Evolutionary conservation across 2,797 vertebrate genomes (phyloP).

Genomic region (Rhinoraja longicauda): DNA sequence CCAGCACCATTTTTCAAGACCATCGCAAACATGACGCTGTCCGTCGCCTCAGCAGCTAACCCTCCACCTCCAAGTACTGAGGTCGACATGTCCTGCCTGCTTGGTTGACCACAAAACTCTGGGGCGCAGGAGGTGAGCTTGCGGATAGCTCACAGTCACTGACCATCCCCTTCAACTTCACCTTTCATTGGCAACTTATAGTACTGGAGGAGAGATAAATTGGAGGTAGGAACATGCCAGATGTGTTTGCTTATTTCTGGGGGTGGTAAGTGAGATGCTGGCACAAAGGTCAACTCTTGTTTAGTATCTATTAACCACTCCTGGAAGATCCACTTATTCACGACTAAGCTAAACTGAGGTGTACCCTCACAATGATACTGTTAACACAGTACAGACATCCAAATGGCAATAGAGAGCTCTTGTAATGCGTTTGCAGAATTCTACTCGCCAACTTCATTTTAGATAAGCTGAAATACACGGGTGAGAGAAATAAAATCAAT

Average conservation of each 20-base stretch:
- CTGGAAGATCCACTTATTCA: neutral
- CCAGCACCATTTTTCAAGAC: too few species aligned
- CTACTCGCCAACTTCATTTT: neutral
- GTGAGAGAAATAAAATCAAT: neutral
- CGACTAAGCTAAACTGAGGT: neutral
- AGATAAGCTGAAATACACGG: neutral
- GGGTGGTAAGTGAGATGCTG: neutral
- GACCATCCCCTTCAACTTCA: too few species aligned
- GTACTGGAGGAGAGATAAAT: neutral
- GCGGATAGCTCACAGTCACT: too few species aligned
- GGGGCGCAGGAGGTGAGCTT: too few species aligned
- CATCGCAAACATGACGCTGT: too few species aligned
- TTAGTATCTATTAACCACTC: neutral
- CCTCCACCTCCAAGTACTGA: too few species aligned
- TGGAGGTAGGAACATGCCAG: neutral
- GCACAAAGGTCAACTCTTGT: neutral
- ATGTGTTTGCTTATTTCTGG: neutral
- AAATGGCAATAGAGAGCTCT: neutral
- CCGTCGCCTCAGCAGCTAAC: too few species aligned
- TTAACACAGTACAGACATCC: neutral
- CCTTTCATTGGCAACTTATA: too few species aligned
- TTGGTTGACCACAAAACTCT: too few species aligned
- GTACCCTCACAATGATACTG: neutral
- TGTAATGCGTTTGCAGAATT: neutral
- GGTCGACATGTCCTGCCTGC: too few species aligned